Evolutionary conservation across 2,888 invertebrate species (phyloP).

Genomic region (Sipha maydis): DNA sequence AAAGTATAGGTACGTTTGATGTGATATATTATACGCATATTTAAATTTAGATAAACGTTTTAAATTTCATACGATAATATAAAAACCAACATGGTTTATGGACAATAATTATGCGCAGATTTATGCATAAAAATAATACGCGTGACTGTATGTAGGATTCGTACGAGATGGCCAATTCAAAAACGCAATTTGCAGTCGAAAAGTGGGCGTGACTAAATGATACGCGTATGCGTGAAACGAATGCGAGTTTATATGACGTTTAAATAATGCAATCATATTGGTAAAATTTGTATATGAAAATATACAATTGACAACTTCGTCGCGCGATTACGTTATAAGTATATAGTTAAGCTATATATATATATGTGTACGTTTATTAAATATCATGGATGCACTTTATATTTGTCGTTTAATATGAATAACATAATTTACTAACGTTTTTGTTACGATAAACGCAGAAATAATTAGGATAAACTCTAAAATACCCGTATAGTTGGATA

Average conservation of each 20-base stretch:
- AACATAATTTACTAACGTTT: neutral
- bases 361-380: neutral
- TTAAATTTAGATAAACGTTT: neutral
- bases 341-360: neutral
- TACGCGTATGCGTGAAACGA: neutral
- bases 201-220: constrained; percentile 44
- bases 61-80: neutral
- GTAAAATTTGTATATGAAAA: neutral
- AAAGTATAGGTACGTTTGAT: no score
- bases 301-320: constrained; percentile 8
- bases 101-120: neutral
- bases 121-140: neutral
- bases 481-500: neutral
- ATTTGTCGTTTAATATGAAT: neutral
- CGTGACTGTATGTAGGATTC: neutral
- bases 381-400: neutral
- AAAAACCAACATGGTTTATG: neutral
- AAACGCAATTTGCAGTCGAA: constrained; percentile 43
- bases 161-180: constrained; percentile 4
- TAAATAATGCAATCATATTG: constrained; percentile 7
- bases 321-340: neutral
- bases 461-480: neutral
- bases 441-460: neutral
- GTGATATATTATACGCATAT: no score
- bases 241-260: constrained; percentile 12